These are phyloP conservation scores for Eilema caniola DNA, from an alignment of 2,888 invertebrate species.

Conservation along the genomic window DNA sequence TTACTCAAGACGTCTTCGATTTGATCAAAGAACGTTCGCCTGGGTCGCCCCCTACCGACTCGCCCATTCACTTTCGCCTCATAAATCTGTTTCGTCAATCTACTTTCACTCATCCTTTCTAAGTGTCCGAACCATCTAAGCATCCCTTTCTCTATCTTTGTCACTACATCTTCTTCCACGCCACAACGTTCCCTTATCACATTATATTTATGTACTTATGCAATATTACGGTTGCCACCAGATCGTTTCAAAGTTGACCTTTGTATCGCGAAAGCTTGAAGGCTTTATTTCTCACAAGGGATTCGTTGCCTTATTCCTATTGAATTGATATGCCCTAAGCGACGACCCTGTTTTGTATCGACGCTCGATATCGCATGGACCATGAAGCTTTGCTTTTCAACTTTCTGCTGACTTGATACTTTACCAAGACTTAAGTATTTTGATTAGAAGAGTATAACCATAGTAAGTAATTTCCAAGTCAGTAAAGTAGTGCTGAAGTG, in stretches of 20 bases:
- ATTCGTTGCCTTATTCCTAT: slow-evolving; percentile 55
- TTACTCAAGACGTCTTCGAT: no score
- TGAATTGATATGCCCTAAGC: slow-evolving; percentile 59
- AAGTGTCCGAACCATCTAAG: no score
- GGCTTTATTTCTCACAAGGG: slow-evolving; percentile 50
- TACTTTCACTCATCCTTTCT: no score
- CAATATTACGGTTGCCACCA: slow-evolving; percentile 45
- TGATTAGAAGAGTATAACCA: background rate
- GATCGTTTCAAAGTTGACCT: slow-evolving; percentile 48
- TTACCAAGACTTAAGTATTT: background rate
- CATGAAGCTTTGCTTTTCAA: slow-evolving; percentile 33
- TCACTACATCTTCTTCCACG: no score
- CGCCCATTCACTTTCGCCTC: no score
- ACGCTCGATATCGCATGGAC: slow-evolving; percentile 44
- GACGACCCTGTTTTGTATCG: slow-evolving; percentile 50
- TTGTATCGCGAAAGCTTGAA: slow-evolving; percentile 46
- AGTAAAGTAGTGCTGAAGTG: background rate
- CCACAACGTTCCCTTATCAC: no score
- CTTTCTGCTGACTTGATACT: background rate
- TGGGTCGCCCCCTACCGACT: no score
- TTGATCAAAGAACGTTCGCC: no score
- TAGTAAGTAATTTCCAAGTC: background rate
- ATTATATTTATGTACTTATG: slow-evolving; percentile 25
- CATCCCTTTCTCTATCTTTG: no score
- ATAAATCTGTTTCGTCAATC: no score